These are phyloP conservation scores for Peromyscus maniculatus DNA, from an alignment of 2,113 vertebrate species.

Conservation along the genomic window DNA sequence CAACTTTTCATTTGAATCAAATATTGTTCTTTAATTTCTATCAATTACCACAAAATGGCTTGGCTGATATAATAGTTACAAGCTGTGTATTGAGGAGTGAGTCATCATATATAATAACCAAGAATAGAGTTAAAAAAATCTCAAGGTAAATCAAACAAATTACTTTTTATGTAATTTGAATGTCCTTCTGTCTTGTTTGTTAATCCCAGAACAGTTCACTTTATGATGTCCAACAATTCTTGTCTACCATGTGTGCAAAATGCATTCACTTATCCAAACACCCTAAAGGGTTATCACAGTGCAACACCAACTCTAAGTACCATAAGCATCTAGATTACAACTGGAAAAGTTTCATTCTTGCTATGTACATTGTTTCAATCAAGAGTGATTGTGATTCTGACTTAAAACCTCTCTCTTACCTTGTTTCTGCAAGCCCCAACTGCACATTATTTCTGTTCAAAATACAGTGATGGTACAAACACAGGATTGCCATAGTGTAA, in stretches of 20 bases:
- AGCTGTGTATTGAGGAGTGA: background rate
- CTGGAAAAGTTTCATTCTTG: too few relatives aligned
- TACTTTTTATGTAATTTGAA: background rate
- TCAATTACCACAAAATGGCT: background rate
- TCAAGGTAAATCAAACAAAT: background rate
- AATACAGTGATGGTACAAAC: too few relatives aligned
- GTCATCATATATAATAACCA: background rate
- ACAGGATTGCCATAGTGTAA: too few relatives aligned
- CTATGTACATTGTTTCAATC: background rate
- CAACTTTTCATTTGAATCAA: slow-evolving; percentile 41
- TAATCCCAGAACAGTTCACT: too few relatives aligned
- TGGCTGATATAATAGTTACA: background rate
- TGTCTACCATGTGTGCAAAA: background rate
- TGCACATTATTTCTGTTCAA: too few relatives aligned
- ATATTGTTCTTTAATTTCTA: background rate
- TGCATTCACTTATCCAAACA: background rate
- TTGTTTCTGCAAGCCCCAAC: background rate
- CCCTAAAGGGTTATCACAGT: background rate
- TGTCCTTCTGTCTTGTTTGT: background rate
- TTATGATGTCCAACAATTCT: background rate
- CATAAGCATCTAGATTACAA: too few relatives aligned
- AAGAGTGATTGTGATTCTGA: background rate
- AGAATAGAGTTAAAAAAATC: background rate
- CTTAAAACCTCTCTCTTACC: background rate
- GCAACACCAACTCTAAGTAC: background rate